Evolutionary conservation across 2,797 vertebrate genomes (phyloP).

Genomic region (Steatocranus sp.): DNA sequence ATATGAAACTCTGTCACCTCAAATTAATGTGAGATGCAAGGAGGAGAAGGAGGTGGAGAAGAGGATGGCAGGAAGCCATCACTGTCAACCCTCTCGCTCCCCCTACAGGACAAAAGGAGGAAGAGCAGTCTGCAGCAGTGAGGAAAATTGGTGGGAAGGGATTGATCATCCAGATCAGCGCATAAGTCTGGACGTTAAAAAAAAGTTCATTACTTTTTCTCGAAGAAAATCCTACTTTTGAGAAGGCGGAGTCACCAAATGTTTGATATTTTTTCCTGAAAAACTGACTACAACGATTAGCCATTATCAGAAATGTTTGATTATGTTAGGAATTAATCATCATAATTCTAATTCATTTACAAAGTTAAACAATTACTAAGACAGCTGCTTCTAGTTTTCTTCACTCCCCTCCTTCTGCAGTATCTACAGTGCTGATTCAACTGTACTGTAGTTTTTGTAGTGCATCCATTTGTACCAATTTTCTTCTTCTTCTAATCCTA

Average conservation of each 20-base stretch:
- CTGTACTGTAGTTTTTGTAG: background rate
- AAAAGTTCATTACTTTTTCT: background rate
- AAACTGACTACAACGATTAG: fast-evolving
- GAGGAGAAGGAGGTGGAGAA: conserved; percentile 2
- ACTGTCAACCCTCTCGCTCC: conserved; percentile 57
- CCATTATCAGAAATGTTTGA: background rate
- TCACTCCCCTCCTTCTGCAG: background rate
- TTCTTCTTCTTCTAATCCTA: background rate
- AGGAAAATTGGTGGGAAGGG: background rate
- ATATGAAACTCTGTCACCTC: conserved; percentile 59
- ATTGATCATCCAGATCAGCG: background rate
- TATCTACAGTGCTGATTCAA: background rate
- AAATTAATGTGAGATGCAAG: conserved; percentile 56
- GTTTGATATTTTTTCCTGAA: background rate
- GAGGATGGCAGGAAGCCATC: conserved; percentile 25
- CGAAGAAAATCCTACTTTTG: background rate
- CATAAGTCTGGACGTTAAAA: no score
- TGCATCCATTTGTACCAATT: background rate
- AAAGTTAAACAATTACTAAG: background rate
- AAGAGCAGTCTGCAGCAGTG: conserved; percentile 12
- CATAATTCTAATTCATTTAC: background rate
- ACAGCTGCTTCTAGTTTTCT: background rate
- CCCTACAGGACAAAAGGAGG: conserved; percentile 55
- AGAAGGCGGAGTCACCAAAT: background rate
- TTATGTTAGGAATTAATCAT: background rate